These are phyloP conservation scores for Dicrurus megarhynchus DNA, from an alignment of 2,113 vertebrate genomes.

Conservation along the genomic window DNA sequence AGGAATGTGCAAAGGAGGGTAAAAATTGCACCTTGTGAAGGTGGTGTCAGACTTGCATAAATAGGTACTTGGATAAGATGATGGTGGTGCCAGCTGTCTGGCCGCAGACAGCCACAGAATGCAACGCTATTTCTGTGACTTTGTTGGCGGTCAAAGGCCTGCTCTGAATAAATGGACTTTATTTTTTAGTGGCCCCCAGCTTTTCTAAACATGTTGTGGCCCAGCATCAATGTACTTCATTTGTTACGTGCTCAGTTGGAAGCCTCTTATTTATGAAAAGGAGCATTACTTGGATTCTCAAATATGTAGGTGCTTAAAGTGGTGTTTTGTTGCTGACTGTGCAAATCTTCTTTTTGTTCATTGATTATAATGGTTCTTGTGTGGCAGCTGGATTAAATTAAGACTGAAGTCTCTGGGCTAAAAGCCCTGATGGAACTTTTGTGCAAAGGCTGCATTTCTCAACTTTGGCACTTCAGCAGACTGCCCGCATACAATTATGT, in stretches of 20 bases:
- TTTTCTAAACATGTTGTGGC: neutral
- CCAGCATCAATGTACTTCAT: neutral
- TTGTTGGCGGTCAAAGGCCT: neutral
- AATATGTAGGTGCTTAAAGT: conserved; percentile 21
- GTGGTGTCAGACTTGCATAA: neutral
- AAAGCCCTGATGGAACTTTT: conserved; percentile 54
- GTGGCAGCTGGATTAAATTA: conserved; percentile 65
- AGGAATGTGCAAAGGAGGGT: neutral
- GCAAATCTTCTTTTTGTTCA: conserved; percentile 56
- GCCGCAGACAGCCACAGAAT: neutral
- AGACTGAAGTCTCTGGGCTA: conserved; percentile 57
- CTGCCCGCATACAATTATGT: neutral
- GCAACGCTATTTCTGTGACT: neutral
- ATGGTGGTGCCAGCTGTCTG: neutral
- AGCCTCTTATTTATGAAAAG: conserved; percentile 47
- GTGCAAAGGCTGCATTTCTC: conserved; percentile 51
- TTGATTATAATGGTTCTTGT: conserved; percentile 56
- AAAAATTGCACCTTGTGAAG: neutral
- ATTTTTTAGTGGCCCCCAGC: neutral
- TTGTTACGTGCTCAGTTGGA: conserved; percentile 10
- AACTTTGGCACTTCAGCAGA: neutral
- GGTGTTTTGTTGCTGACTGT: conserved; percentile 12
- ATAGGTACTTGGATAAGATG: neutral
- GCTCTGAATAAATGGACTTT: neutral
- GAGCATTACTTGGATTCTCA: conserved; percentile 23